Conservation (phyloP, 2,113 vertebrate genomes). For the Miniopterus natalensis region DNA sequence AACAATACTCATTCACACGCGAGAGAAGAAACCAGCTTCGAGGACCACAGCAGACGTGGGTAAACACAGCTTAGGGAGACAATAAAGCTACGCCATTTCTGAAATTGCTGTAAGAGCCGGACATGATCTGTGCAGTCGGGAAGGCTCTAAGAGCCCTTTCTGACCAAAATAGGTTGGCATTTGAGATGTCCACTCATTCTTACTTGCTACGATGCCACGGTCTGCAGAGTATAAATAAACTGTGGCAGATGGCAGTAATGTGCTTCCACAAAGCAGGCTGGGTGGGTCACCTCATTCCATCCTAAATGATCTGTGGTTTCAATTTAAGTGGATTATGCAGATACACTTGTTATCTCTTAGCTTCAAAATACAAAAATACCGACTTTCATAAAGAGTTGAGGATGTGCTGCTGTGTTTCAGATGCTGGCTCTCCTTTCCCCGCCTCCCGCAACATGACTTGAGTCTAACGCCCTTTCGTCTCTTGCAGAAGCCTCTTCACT, state of each 20-base stretch:
- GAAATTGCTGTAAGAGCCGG: neutral
- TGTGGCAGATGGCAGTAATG: neutral
- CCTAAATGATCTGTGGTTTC: conserved; percentile 8
- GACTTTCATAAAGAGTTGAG: neutral
- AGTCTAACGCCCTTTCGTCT: neutral
- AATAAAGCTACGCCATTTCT: neutral
- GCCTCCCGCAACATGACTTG: neutral
- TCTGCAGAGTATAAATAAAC: conserved; percentile 5
- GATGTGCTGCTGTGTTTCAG: neutral
- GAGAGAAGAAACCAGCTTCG: neutral
- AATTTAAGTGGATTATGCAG: neutral
- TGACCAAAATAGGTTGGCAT: neutral
- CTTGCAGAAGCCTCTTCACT: neutral
- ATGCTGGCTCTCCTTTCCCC: neutral
- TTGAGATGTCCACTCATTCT: neutral
- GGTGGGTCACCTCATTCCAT: neutral
- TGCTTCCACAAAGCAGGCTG: neutral
- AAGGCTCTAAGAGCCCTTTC: neutral
- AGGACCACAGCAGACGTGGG: neutral
- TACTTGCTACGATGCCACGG: neutral
- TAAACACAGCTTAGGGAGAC: neutral
- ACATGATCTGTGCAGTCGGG: accelerated
- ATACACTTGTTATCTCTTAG: neutral
- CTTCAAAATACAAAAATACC: neutral
- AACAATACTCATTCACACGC: neutral